Evolutionary conservation across 2,797 vertebrate genomes (phyloP).

Genomic region (Onychomys arenicola): DNA sequence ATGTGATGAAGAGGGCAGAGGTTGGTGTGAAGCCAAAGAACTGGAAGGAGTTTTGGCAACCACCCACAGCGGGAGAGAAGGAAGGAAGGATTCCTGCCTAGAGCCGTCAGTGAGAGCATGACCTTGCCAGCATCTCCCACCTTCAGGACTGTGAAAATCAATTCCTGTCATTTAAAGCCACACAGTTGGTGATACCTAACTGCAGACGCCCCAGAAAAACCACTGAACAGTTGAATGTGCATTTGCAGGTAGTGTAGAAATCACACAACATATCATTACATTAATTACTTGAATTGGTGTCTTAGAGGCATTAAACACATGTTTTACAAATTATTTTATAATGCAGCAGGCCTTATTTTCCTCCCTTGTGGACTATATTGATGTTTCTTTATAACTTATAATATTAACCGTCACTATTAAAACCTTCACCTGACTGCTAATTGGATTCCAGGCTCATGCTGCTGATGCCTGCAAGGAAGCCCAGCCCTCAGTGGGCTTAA

Average conservation of each 20-base stretch:
- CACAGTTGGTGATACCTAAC: not conserved
- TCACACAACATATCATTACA: not conserved
- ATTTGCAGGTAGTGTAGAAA: not conserved
- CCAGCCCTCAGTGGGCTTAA: too few relatives aligned
- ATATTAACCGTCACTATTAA: not conserved
- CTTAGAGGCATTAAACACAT: not conserved
- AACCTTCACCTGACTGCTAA: not conserved
- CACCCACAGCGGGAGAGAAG: not conserved
- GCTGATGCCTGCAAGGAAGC: not conserved
- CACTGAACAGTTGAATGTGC: not conserved
- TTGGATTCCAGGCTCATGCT: not conserved
- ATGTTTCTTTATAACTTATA: not conserved
- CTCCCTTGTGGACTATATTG: not conserved
- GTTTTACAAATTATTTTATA: not conserved
- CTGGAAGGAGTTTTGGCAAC: not conserved
- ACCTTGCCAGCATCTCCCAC: not conserved
- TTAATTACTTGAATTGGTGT: not conserved
- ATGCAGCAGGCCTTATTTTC: slow-evolving; percentile 2
- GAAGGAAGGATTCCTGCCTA: not conserved
- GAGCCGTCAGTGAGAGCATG: not conserved
- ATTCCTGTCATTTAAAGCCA: not conserved
- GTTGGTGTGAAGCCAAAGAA: not conserved
- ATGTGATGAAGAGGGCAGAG: not conserved
- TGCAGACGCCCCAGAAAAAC: not conserved
- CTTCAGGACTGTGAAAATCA: not conserved